Evolutionary conservation across 1,140 invertebrate species (phyloP), one percentile per base, ranked within the genome.

Genomic region (Lamellibrachia luymesi): DNA sequence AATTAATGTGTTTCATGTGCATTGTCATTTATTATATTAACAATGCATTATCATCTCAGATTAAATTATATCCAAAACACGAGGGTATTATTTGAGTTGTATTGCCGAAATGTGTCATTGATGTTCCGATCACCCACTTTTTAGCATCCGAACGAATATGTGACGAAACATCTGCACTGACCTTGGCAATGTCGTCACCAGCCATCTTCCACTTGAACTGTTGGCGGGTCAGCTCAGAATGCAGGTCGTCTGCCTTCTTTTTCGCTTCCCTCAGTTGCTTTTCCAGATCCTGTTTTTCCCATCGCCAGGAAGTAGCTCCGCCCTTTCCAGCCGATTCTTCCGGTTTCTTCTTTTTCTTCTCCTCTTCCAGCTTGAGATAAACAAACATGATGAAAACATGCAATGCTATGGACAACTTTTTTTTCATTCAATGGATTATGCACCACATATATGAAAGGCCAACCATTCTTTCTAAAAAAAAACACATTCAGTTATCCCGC

Each of bases 271-370:
- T 94, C 52, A 93, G 38, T 90, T 93, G 93, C 51, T 91, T 94
- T 51, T 93, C 94, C 93, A 94, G 49, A 27, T 94, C 93, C 90
- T 93, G 93, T 93, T 93, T 94, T 90, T 94, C 94, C 93, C 94
- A 93, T 51, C 93, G 90, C 93, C 94, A 93, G 38, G 93, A 93
- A 7, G 93, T 92, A 64, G 93, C 91, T 51, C 93, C 92, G 56
- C 92, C 93, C 90, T 91, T 91, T 90, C 51, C 51, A 51, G 89
- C 93, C 51, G 90, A 49, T 50, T 93, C 80, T 22, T 93, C 64
- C 92, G 92, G 22, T 91, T 94, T 56, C 93, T 93, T 93, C 64
- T 80, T 80, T 80, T 80, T 80, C 93, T 91, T 90, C 51, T 93
- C 90, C 7, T 90, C 56, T 93, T 51, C 90, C n/a, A 27, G 51